Conservation (phyloP, 1,140 invertebrate genomes). For the Homalodisca vitripennis region DNA sequence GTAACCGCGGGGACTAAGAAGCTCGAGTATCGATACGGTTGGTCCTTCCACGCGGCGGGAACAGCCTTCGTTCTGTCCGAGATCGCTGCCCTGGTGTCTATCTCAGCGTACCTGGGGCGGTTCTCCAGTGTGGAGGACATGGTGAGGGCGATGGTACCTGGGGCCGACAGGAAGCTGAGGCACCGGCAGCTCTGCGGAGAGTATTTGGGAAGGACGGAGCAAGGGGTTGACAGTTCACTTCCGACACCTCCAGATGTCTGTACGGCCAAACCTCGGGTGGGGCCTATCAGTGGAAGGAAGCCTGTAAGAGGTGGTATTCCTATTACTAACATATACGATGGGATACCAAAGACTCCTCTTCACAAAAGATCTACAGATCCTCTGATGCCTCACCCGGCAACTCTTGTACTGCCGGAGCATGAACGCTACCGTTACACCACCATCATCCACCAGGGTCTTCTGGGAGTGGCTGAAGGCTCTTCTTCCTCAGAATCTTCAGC, state of each 20-base stretch:
- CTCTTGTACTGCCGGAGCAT: background rate
- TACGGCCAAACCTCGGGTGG: too few relatives aligned
- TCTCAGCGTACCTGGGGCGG: conserved; percentile 61
- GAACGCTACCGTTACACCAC: background rate
- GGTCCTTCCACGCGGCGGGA: conserved; percentile 67
- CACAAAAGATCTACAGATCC: too few relatives aligned
- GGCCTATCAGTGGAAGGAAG: too few relatives aligned
- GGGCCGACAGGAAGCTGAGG: conserved; percentile 56
- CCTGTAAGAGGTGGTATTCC: too few relatives aligned
- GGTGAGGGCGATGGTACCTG: conserved; percentile 63
- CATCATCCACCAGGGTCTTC: conserved; percentile 23
- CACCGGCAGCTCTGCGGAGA: background rate
- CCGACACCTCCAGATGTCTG: conserved; percentile 39
- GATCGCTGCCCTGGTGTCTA: conserved; percentile 61
- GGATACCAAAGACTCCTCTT: too few relatives aligned
- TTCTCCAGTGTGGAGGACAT: conserved; percentile 63
- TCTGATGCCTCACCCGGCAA: background rate
- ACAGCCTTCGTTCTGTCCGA: conserved; percentile 64
- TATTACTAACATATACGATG: too few relatives aligned
- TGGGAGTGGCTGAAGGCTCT: conserved; percentile 31
- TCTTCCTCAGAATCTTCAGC: conserved; percentile 27
- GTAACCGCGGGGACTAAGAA: conserved; percentile 57
- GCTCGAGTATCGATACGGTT: conserved; percentile 65
- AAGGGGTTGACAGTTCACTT: conserved; percentile 33
- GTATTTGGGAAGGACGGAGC: too few relatives aligned